Base-by-base conservation (phyloP, 2,113 vertebrate species). In the Hirundichthys speculiger region DNA sequence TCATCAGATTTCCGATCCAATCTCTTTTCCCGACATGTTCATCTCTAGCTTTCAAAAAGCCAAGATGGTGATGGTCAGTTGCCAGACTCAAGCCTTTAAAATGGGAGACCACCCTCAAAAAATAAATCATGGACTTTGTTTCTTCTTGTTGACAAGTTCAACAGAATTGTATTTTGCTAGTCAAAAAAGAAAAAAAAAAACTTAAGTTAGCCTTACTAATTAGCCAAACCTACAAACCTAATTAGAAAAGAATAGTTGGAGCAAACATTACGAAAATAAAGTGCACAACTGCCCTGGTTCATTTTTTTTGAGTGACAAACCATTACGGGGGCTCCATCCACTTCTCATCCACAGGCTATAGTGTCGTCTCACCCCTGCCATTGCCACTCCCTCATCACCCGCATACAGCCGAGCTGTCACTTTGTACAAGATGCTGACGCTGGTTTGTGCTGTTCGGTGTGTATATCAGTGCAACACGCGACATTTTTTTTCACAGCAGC, bases 371-470 rank as follows among this genome's bases (percentile, higher is more conserved):
- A 72, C 51, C 72, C 53, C 64, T 71, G 73, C 77, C 72, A 71
- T 79, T 34, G 71, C 66, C 61, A 75, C 79, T 65, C 64, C 52
- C 75, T 75, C 74, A 50, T 65, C 72, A 62, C 64, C 73, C 72
- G 70, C 77, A 80, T 73, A 69, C 21, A 74, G 83, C 76, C 24
- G 52, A 84, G 74, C 58, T 84, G 81, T 64, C 69, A 72, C 46
- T 72, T 71, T 38, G 22, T 22, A 27, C 68, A 83, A 87, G 76
- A 86, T 86, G 86, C 86, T 87, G 83, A 79, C 68, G 18, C 22
- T 48, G 54, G 62, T 21, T 14, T 75, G 59, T 54, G 57, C 58
- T 54, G 57, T 40, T 45, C 39, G 15, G 46, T 50, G 58, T 39
- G 42, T 60, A 11, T 49, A 14, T 43, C 38, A 27, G 24, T 16